A percentile compares a stretch with the other conserved stretches of the same genome.
Conservation (phyloP, 1,140 invertebrate species). For the Psix sp. region DNA sequence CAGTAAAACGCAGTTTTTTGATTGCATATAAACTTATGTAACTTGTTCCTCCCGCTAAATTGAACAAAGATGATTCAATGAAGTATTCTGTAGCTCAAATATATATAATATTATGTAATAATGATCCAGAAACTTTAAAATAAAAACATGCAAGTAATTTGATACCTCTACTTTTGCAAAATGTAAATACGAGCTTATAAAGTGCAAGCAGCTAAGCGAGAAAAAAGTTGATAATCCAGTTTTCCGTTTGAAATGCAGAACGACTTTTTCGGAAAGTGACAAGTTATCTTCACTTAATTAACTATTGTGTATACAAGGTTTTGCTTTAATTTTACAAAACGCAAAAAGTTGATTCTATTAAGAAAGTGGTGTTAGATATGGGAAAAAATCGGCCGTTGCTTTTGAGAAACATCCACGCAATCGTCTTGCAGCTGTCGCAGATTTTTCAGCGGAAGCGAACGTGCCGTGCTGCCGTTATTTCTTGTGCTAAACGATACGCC, state of each 20-base stretch:
- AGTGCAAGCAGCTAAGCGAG: constrained; percentile 26
- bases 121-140: constrained; percentile 30
- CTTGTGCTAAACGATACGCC: constrained; percentile 51
- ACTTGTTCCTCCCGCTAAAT: too few species aligned
- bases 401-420: constrained; percentile 48
- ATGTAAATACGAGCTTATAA: constrained; percentile 20
- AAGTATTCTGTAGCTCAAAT: too few species aligned
- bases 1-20: too few species aligned
- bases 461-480: constrained; percentile 61
- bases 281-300: too few species aligned
- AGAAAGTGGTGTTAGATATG: constrained; percentile 2
- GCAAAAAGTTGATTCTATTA: too few species aligned
- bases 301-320: too few species aligned
- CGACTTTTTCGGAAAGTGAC: too few species aligned
- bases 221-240: constrained; percentile 28
- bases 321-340: too few species aligned
- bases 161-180: constrained; percentile 24
- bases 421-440: constrained; percentile 70
- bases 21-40: too few species aligned
- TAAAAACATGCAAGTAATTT: constrained; percentile 31
- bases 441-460: constrained; percentile 60
- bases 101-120: constrained; percentile 11
- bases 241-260: too few species aligned
- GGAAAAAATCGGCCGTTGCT: constrained; percentile 27
- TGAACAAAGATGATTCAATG: constrained; percentile 1